Conservation (phyloP, 2,888 invertebrate genomes). For the Cephus runcator region DNA sequence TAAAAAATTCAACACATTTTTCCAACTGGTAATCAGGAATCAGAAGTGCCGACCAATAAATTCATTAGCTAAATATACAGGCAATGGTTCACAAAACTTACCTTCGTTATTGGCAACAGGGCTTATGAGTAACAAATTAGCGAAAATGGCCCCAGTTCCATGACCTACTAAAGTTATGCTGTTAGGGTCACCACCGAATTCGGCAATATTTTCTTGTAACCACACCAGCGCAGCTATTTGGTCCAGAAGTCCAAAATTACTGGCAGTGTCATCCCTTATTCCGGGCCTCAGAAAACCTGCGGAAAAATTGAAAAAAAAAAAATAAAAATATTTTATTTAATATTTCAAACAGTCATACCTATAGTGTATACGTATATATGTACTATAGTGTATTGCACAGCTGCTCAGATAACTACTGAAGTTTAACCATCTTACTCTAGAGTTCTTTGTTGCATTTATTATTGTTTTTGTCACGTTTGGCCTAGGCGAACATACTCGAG, state of each 20-base stretch:
- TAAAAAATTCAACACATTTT: neutral
- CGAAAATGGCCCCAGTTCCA: conserved; percentile 94
- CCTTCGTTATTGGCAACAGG: conserved; percentile 75
- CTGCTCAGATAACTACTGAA: neutral
- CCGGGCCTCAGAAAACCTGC: conserved; percentile 85
- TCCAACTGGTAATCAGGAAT: neutral
- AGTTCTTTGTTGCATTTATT: neutral
- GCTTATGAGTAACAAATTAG: conserved; percentile 93
- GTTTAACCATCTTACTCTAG: neutral
- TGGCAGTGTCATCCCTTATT: conserved; percentile 76
- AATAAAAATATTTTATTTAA: neutral
- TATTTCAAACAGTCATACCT: neutral
- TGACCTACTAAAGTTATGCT: conserved; percentile 94
- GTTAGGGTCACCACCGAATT: conserved; percentile 89
- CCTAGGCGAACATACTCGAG: neutral
- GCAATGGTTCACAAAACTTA: conserved; percentile 35
- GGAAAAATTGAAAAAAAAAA: conserved; percentile 25
- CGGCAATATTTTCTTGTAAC: conserved; percentile 92
- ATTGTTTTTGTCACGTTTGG: neutral
- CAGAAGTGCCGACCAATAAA: neutral
- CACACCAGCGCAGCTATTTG: conserved; percentile 94
- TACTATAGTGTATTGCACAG: neutral
- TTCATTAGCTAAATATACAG: neutral
- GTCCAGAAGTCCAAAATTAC: conserved; percentile 95
- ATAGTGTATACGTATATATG: neutral